phyloP scores from a whole-genome alignment of 2,797 vertebrate genomes.

The Paedocypris micromegethes region DNA sequence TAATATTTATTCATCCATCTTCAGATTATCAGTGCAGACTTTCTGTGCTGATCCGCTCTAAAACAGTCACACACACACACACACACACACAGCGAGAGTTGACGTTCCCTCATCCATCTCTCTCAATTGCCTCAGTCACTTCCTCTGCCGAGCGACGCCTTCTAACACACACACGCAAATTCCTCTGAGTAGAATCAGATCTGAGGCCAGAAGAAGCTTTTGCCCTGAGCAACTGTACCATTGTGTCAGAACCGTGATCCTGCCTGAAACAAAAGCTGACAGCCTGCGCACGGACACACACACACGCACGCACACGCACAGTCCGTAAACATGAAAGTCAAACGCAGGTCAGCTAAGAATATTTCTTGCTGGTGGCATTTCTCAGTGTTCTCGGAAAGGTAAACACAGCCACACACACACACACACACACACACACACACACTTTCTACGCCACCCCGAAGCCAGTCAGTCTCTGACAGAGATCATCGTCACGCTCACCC shows the following conservation, averaged over 20 bases:
- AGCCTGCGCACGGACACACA: neutral
- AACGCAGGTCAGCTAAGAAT: conserved; percentile 47
- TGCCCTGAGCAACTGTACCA: conserved; percentile 35
- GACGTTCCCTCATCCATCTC: conserved; percentile 35
- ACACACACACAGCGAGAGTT: conserved; percentile 18
- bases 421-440: conserved; percentile 14
- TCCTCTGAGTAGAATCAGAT: conserved; percentile 25
- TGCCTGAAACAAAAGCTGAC: conserved; percentile 34
- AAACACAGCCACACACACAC: conserved; percentile 9
- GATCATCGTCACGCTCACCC: conserved; percentile 35
- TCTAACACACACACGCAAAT: conserved; percentile 10
- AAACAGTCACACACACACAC: conserved; percentile 18
- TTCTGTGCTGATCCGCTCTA: conserved; percentile 26
- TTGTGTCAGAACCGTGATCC: conserved; percentile 29
- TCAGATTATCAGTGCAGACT: conserved; percentile 35
- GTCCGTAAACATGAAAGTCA: conserved; percentile 43
- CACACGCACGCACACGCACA: conserved; percentile 17
- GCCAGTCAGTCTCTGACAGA: conserved; percentile 34
- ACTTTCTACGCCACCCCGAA: conserved; percentile 19
- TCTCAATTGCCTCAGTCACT: conserved; percentile 23
- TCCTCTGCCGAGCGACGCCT: conserved; percentile 19
- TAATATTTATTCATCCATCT: conserved; percentile 38
- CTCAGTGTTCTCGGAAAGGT: conserved; percentile 19
- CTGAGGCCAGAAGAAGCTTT: conserved; percentile 23
- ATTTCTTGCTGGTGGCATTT: conserved; percentile 41